phyloP scores from a whole-genome alignment of 2,113 vertebrate species.

The human (Homo sapiens) region GRCh38 chr2:57743001-57743500 shows the following conservation, averaged over 20 bases:
- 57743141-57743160: not conserved
- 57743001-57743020: not conserved
- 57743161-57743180: not conserved
- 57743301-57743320: not conserved
- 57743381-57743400: not conserved
- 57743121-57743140: slow-evolving; percentile 15
- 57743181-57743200: not conserved
- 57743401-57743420: not conserved
- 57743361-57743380: not conserved
- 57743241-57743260: not conserved
- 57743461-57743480: not conserved
- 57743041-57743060: not conserved
- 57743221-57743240: slow-evolving; percentile 4
- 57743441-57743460: not conserved
- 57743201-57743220: not conserved
- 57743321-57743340: not conserved
- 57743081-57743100: not conserved
- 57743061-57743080: not conserved
- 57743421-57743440: not conserved
- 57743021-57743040: not conserved
- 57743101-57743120: not conserved
- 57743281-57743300: not conserved
- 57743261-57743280: not conserved
- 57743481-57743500: slow-evolving; percentile 21
- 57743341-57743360: not conserved